A percentile compares a stretch with the other conserved stretches of the same genome.
Evolutionary conservation across 2,113 vertebrate species (phyloP).

Genomic region (Probosciger aterrimus): DNA sequence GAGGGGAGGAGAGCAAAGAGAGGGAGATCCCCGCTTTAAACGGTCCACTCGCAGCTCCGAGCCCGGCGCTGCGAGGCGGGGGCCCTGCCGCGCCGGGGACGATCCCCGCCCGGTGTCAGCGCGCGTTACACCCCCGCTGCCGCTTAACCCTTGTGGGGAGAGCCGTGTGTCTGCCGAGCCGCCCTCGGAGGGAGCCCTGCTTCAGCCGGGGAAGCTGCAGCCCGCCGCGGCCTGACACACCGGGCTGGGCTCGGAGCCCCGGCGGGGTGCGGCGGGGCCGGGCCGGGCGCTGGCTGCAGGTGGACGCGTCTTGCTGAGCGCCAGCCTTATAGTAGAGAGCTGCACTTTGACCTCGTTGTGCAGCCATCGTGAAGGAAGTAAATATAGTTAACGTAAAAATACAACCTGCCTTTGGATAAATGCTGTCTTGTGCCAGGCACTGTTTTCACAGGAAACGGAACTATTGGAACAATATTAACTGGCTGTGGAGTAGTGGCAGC

Average conservation of each 20-base stretch:
- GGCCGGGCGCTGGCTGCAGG: not conserved
- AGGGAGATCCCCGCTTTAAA: constrained; percentile 14
- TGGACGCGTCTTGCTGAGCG: not conserved
- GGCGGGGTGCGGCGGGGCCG: not conserved
- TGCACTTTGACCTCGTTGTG: constrained; percentile 43
- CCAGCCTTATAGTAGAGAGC: not conserved
- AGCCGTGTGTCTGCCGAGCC: not conserved
- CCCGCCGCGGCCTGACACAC: not conserved
- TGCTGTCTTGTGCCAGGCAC: not conserved
- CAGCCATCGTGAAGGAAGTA: constrained; percentile 27
- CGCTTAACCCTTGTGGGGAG: constrained; percentile 41
- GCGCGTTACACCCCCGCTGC: constrained; percentile 26
- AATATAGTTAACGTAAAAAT: not conserved
- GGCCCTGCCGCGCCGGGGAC: not conserved
- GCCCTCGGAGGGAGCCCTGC: not conserved
- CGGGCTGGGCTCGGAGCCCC: not conserved
- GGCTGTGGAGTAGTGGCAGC: not conserved
- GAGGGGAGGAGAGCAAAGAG: not conserved
- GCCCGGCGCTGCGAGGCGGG: not conserved
- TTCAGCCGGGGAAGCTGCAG: not conserved
- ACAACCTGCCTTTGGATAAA: not conserved
- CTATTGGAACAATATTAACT: not conserved
- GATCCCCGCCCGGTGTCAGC: constrained; percentile 24
- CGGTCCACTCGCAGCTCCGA: constrained; percentile 16
- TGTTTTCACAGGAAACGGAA: not conserved